Conservation (phyloP, 2,113 vertebrate genomes). For the Oreochromis tanganicae region DNA sequence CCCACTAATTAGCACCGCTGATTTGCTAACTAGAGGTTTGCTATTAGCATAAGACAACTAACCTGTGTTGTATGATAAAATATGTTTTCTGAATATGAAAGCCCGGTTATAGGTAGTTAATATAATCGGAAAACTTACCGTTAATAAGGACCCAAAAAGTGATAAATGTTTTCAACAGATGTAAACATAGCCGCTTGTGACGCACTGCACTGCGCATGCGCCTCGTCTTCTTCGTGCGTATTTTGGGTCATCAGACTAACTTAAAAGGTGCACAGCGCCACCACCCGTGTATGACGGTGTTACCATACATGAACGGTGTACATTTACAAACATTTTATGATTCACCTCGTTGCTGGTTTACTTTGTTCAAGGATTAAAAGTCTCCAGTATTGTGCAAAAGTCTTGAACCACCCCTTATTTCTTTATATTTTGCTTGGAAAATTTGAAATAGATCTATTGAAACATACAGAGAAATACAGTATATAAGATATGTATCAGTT, state of each 20-base stretch:
- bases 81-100: neutral
- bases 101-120: neutral
- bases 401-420: neutral
- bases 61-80: neutral
- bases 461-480: neutral
- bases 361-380: neutral
- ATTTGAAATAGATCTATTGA: neutral
- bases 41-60: neutral
- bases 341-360: neutral
- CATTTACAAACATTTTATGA: neutral
- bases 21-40: neutral
- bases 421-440: neutral
- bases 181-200: neutral
- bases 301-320: neutral
- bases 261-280: neutral
- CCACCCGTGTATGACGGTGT: neutral
- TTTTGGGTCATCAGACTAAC: neutral
- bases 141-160: neutral
- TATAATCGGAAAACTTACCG: neutral
- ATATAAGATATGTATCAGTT: neutral
- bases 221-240: neutral
- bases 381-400: neutral
- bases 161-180: neutral
- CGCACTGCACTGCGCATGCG: neutral
- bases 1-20: neutral